phyloP scores from a whole-genome alignment of 1,140 invertebrate genomes.

The Caenorhabditis tropicalis region DNA sequence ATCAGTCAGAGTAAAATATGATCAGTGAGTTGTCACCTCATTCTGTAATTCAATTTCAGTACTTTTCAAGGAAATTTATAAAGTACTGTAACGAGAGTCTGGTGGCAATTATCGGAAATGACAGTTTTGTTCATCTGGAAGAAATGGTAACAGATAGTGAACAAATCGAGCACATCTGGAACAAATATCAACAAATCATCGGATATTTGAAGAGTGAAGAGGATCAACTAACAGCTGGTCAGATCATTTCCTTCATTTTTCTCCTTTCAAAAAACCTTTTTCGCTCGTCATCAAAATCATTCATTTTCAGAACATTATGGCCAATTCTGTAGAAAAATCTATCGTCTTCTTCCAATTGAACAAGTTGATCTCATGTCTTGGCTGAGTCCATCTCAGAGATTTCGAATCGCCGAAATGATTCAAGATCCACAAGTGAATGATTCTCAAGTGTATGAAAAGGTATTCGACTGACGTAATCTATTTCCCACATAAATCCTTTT shows the following conservation, averaged over 20 bases:
- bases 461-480: neutral
- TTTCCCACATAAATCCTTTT: neutral
- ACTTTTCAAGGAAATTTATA: conserved; percentile 29
- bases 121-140: conserved; percentile 9
- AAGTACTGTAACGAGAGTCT: conserved; percentile 42
- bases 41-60: neutral
- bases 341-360: conserved; percentile 44
- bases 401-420: conserved; percentile 28
- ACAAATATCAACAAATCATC: conserved; percentile 35
- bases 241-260: too few species aligned
- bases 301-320: conserved; percentile 28
- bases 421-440: conserved; percentile 30
- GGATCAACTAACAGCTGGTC: conserved; percentile 27
- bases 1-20: conserved; percentile 8
- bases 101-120: neutral
- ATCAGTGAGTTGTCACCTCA: neutral
- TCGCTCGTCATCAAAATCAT: neutral
- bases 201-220: conserved; percentile 38
- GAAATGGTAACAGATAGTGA: conserved; percentile 44
- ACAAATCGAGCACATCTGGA: conserved; percentile 46
- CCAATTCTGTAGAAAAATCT: conserved; percentile 46
- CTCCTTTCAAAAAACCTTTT: neutral
- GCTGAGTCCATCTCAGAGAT: conserved; percentile 6
- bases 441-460: conserved; percentile 50
- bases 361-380: conserved; percentile 42